Evolutionary conservation across 2,113 vertebrate genomes (phyloP), one percentile per base, ranked within the genome.

Genomic region (Stigmatopora nigra): DNA sequence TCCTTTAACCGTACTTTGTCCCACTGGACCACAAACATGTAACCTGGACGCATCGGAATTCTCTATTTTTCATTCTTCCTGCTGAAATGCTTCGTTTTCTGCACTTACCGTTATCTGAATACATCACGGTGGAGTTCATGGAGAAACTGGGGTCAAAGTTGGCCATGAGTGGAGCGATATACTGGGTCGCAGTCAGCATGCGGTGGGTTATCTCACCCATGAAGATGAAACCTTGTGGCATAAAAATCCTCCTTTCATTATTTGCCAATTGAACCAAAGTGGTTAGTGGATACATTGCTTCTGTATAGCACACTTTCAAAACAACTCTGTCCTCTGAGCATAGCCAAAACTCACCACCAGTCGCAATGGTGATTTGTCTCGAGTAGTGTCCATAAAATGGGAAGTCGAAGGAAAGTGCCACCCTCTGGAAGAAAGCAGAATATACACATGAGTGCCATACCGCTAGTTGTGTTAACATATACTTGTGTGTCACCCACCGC

Each of bases 141-240:
- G 95, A 95, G 84, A 90, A 96, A 82, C 96, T 92, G 47, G 96
- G 96, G 88, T 98, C 95, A 83, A 99, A 99, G 89, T 99, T 98
- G 75, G 96, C 96, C 96, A 99, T 99, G 55, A 99, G 92, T 0
- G 96, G 96, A 0, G 96, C 96, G 0, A 97, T 80, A 44, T 98
- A 99, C 76, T 99, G 96, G 0, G 96, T 98, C 19, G 95, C 95
- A 0, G 96, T 99, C 46, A 99, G 90, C 96, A 98, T 98, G 17
- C 93, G 93, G 70, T 99, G 94, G 60, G 92, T 92, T 11, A 97
- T 83, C 0, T 97, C 95, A 0, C 95, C 95, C 79, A 89, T 92
- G 87, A 93, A 99, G 86, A 99, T 92, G 55, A 98, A 98, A 14
- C 96, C 96, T 98, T n/a, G 7, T 51, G 53, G 53, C 51, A 11